phyloP scores from a whole-genome alignment of 2,797 vertebrate species.

The Selene dorsalis region DNA sequence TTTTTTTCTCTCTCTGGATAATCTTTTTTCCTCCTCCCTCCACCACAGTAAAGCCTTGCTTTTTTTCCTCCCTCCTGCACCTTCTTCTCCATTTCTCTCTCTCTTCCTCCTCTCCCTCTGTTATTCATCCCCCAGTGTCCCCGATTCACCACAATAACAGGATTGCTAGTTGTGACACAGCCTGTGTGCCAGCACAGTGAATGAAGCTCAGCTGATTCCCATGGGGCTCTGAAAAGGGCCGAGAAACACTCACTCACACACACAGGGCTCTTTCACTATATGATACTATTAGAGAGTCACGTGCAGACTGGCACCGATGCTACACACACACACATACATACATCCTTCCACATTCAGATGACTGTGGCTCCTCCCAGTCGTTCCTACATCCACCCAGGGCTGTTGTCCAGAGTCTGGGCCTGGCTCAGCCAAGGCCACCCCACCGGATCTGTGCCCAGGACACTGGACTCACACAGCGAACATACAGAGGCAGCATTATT shows the following conservation, averaged over 20 bases:
- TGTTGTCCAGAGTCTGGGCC: slow-evolving; percentile 55
- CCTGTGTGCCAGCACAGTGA: slow-evolving; percentile 73
- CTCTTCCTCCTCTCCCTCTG: slow-evolving; percentile 17
- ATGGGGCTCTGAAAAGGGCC: slow-evolving; percentile 77
- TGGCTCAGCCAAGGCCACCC: slow-evolving; percentile 66
- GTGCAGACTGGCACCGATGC: slow-evolving; percentile 49
- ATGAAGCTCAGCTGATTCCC: slow-evolving; percentile 82
- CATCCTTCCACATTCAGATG: slow-evolving; percentile 54
- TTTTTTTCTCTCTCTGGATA: slow-evolving; percentile 37
- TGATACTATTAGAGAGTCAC: slow-evolving; percentile 69
- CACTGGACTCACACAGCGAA: slow-evolving; percentile 69
- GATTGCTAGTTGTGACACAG: slow-evolving; percentile 72
- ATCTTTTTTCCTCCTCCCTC: slow-evolving; percentile 35
- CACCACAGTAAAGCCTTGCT: slow-evolving; percentile 31
- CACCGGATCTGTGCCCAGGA: slow-evolving; percentile 74
- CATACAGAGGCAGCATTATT: slow-evolving; percentile 75
- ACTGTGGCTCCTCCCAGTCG: slow-evolving; percentile 63
- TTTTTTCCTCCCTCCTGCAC: slow-evolving; percentile 25
- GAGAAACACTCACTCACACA: slow-evolving; percentile 53
- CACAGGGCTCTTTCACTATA: slow-evolving; percentile 70
- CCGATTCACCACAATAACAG: slow-evolving; percentile 65
- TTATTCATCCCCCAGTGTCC: slow-evolving; percentile 47
- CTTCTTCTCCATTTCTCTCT: slow-evolving; percentile 29
- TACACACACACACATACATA: slow-evolving; percentile 38
- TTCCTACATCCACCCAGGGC: slow-evolving; percentile 67